Base-by-base conservation (phyloP, 2,888 invertebrate genomes). In the Calliphora vomitoria region DNA sequence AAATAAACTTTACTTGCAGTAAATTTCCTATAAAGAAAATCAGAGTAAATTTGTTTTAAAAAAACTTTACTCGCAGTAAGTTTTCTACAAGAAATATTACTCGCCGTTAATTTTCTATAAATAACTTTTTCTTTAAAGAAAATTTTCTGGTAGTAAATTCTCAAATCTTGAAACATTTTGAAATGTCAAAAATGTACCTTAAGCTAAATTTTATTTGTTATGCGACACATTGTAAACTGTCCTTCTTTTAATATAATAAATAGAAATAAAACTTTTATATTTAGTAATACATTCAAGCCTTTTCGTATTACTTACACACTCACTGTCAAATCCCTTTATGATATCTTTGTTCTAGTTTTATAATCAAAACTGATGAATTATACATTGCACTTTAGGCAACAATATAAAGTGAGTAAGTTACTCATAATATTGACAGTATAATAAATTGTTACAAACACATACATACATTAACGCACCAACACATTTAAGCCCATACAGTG, bases 301-400 rank as follows among this genome's bases (percentile, higher is more conserved):
- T 75, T 60, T 35, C 6, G 10, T 25, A 66, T 44, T 44, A 3
- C 41, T 41, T 44, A 13, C 35, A 6, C 31, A n/a, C 13, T 6
- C 20, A 35, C 25, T 25, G 25, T 20, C 11, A 86, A 69, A 35
- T 72, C 78, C 71, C 71, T 71, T 71, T 71, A 64, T 47, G 53
- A 72, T 66, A 72, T 75, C 55, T 66, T 72, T 72, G 79, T 79
- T 79, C 84, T 79, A 84, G 47, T 72, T 79, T 41, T 66, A 64
- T 62, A 79, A 84, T 79, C 71, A 84, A 66, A 84, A 72, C 58
- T 84, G 50, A 79, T 84, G 72, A 84, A 84, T 84, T 79, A 84
- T 66, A 78, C 64, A 84, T 78, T 84, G 55, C n/a, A 53, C 78
- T 84, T 66, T 6, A 66, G 83, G 83, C 72, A 35, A 78, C 53